Evolutionary conservation across 2,797 vertebrate species (phyloP), one percentile per base, ranked within the genome.

Genomic region (Ambastaia sidthimunki): DNA sequence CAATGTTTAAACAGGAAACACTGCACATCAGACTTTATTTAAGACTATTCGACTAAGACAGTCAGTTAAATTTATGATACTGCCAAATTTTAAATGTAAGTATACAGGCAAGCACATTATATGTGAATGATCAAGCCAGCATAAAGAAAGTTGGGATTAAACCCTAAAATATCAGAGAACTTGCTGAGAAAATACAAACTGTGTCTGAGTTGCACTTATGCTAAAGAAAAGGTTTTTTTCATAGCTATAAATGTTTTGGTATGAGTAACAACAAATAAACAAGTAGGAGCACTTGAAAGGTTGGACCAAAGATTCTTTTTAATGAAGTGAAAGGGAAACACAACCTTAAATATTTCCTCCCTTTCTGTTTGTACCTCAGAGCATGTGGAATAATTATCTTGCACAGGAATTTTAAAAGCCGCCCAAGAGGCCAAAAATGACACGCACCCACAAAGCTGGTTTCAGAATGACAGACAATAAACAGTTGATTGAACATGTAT

Each of bases 291-390:
- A 73, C 86, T 83, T 86, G 82, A 88, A 88, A 86, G 82, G 85
- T 87, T 86, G 91, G 92, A 93, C 93, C 93, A 94, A 94, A 94
- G 82, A 83, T 80, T 87, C 80, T 85, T 76, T 76, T 76, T 41
- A 31, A 57, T 66, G 37, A 21, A 44, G 13, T 62, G 47, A 65
- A 65, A 25, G 19, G 65, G 73, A 74, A 48, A 75, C 7, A 15
- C 73, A 37, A 41, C 75, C 65, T 55, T 54, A 54, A 66, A 54
- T 55, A 48, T 78, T 71, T 65, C 31, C 44, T 48, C 54, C 44
- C 48, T 80, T 72, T 47, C 60, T 73, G 70, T 72, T 72, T 21
- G 70, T 55, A 73, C 70, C 70, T 80, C 28, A 71, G 31, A 67
- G 47, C n/a, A 65, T 34, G 2, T 44, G 59, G 31, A 62, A 63